A percentile compares a stretch with the other conserved stretches of the same genome.
Conservation (phyloP, 1,140 invertebrate genomes). For the Rhagoletis pomonella region DNA sequence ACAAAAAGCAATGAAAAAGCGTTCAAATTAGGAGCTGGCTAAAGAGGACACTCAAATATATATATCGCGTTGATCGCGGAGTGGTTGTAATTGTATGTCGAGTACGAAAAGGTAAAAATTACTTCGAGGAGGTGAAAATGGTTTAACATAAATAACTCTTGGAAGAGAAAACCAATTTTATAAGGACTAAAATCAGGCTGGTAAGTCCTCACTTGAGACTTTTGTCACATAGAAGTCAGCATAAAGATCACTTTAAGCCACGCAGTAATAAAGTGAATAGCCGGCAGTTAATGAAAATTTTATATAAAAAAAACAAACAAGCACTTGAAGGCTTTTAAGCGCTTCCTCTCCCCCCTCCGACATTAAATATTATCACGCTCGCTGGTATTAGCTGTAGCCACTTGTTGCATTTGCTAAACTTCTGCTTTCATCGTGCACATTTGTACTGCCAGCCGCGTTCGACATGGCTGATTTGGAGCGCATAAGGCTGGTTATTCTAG, state of each 20-base stretch:
- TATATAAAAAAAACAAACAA: too few relatives aligned
- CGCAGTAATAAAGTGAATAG: too few relatives aligned
- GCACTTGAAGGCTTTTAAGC: too few relatives aligned
- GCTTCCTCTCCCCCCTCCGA: too few relatives aligned
- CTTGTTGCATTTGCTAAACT: background rate
- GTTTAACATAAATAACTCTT: too few relatives aligned
- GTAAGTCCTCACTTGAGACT: too few relatives aligned
- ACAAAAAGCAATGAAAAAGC: background rate
- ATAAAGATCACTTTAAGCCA: too few relatives aligned
- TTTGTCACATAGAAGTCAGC: too few relatives aligned
- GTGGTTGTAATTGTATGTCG: background rate
- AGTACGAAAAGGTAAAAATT: background rate
- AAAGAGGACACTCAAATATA: background rate
- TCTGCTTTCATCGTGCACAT: background rate
- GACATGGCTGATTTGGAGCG: conserved; percentile 83
- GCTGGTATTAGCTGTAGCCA: background rate
- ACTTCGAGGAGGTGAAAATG: background rate
- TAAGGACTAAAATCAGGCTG: too few relatives aligned
- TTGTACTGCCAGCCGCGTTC: too few relatives aligned
- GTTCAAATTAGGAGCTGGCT: background rate
- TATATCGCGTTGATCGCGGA: background rate
- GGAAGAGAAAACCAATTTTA: too few relatives aligned
- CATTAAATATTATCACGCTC: background rate
- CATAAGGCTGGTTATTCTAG: conserved; percentile 89
- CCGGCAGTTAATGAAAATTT: too few relatives aligned